Conservation (phyloP, 2,797 vertebrate genomes). For the Sebastes aleutianus region DNA sequence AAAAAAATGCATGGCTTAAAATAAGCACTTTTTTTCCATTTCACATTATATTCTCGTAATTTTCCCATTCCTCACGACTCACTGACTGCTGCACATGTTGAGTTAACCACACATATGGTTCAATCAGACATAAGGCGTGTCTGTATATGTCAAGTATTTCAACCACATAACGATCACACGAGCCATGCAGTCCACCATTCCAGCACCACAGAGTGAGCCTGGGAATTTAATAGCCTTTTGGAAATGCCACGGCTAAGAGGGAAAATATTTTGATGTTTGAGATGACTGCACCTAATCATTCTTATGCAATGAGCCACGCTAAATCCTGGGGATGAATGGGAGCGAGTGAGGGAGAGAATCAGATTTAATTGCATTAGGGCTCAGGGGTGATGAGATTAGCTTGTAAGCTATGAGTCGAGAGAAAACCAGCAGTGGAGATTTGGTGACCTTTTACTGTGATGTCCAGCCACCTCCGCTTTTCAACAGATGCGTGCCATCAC, state of each 20-base stretch:
- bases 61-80: neutral
- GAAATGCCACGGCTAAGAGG: slow-evolving; percentile 32
- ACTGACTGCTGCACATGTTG: neutral
- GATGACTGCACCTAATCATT: slow-evolving; percentile 58
- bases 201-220: neutral
- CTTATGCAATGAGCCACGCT: slow-evolving; percentile 59
- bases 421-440: slow-evolving; percentile 45
- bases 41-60: neutral
- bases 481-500: slow-evolving; percentile 32
- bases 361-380: slow-evolving; percentile 76
- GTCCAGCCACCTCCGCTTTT: slow-evolving; percentile 10
- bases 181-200: neutral
- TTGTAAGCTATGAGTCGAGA: slow-evolving; percentile 54
- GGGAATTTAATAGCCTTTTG: slow-evolving; percentile 10
- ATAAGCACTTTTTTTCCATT: neutral
- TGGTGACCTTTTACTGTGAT: slow-evolving; percentile 25
- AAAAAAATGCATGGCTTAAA: neutral
- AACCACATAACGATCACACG: neutral
- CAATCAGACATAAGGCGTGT: neutral
- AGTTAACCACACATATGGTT: neutral
- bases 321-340: slow-evolving; percentile 68
- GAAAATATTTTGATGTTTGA: slow-evolving; percentile 53
- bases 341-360: slow-evolving; percentile 55
- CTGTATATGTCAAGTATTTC: neutral
- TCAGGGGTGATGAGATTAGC: slow-evolving; percentile 74